Conservation (phyloP, 2,888 invertebrate genomes). For the Athetis lepigone region DNA sequence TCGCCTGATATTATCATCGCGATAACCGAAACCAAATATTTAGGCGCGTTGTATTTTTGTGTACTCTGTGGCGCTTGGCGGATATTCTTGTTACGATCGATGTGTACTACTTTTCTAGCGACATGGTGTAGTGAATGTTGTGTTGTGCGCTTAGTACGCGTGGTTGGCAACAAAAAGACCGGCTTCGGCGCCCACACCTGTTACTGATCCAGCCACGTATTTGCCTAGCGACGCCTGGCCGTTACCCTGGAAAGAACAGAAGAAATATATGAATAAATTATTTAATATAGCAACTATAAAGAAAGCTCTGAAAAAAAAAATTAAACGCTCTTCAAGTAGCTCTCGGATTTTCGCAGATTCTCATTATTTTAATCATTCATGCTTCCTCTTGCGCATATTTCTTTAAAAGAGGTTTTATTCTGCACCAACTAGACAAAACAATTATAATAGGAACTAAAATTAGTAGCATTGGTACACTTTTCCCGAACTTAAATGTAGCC, state of each 20-base stretch:
- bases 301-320: neutral
- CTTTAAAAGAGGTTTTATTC: neutral
- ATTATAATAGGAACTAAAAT: neutral
- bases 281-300: constrained; percentile 2
- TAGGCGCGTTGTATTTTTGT: constrained; percentile 36
- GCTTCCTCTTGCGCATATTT: neutral
- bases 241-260: constrained; percentile 93
- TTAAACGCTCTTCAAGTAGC: neutral
- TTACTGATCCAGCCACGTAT: constrained; percentile 96
- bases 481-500: neutral
- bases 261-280: constrained; percentile 18
- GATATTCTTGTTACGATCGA: constrained; percentile 39
- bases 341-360: neutral
- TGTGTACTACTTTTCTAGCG: constrained; percentile 53
- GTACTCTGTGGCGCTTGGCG: constrained; percentile 40
- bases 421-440: neutral
- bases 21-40: constrained; percentile 25
- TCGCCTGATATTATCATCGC: constrained; percentile 7
- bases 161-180: constrained; percentile 98
- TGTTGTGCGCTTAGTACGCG: constrained; percentile 93
- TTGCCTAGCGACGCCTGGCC: constrained; percentile 97
- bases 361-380: neutral
- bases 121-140: constrained; percentile 48
- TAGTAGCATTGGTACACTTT: too few species aligned
- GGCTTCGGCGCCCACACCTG: constrained; percentile 96